Percentiles rank a stretch among this genome's conserved stretches.
Evolutionary conservation across 2,888 invertebrate genomes (phyloP).

Genomic region (Apotomis betuletana): DNA sequence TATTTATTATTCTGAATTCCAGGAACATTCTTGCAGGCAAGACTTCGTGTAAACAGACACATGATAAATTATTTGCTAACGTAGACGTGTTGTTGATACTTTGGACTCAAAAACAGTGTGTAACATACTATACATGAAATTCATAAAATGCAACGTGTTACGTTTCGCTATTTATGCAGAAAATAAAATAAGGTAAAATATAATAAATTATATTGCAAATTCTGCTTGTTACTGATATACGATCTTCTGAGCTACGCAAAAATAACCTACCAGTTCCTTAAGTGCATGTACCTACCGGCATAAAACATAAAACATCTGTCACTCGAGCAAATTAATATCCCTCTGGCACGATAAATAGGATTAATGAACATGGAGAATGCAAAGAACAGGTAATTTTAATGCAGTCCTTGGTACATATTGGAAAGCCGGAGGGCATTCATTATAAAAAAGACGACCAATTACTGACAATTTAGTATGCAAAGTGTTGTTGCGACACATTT

Average conservation of each 20-base stretch:
- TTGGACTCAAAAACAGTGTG: constrained; percentile 29
- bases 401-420: constrained; percentile 21
- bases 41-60: constrained; percentile 25
- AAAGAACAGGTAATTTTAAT: constrained; percentile 36
- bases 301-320: constrained; percentile 37
- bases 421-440: constrained; percentile 29
- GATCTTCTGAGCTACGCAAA: constrained; percentile 12
- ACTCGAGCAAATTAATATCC: constrained; percentile 34
- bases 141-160: constrained; percentile 19
- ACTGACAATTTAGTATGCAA: constrained; percentile 20
- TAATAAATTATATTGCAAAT: not conserved
- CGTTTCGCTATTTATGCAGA: constrained; percentile 1
- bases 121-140: constrained; percentile 13
- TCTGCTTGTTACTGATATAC: constrained; percentile 5
- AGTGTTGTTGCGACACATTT: constrained; percentile 25
- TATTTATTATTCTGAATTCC: constrained; percentile 2
- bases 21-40: constrained; percentile 8
- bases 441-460: constrained; percentile 27
- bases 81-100: constrained; percentile 25
- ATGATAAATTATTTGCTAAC: constrained; percentile 20
- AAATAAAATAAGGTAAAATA: not conserved
- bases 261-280: constrained; percentile 21
- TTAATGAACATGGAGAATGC: constrained; percentile 31
- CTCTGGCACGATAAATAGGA: constrained; percentile 30
- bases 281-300: constrained; percentile 20